Evolutionary conservation across 2,888 invertebrate genomes (phyloP), one percentile per base, ranked within the genome.

Genomic region (Oxystoma pomonae): DNA sequence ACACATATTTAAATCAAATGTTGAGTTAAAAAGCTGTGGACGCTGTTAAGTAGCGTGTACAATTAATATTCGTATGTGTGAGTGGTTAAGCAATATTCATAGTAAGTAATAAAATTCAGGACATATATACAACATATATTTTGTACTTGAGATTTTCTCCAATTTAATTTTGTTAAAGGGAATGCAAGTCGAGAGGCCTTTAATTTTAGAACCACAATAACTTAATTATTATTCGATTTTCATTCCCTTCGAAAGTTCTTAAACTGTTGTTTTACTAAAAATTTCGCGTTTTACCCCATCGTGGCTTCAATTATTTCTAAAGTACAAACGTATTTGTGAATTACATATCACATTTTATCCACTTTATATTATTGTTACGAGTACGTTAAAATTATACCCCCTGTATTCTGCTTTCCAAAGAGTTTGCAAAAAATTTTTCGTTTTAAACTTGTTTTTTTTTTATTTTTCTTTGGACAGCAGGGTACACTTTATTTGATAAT

Each of bases 301-400:
- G 71, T 72, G 72, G 72, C 72, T 73, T 72, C 68, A 68, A 72
- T 72, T 72, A 69, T 70, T 88, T 88, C 88, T 87, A 72, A 86
- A 89, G 89, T 89, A 89, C 89, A 89, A 89, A 89, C 86, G 77
- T 77, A 73, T 78, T 78, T 74, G 76, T 77, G 76, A 72, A 74
- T 72, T 71, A 76, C 75, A 76, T 75, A 76, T 75, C 75, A 76
- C 69, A 72, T 69, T 71, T 70, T 68, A 70, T 67, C 68, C 68
- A 65, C 68, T 58, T 60, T 67, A 35, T 35, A 35, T 35, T 35
- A 35, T 35, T 35, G 35, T 35, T 35, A 35, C 12, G 5, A 12
- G 35, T 35, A 35, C 35, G 12, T 35, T 35, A 35, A 12, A 35
- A 35, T 7, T 35, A 35, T 35, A 35, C 12, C 12, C 35, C 35